A percentile compares a stretch with the other conserved stretches of the same genome.
These are phyloP conservation scores for Squalus acanthias DNA, from an alignment of 2,797 vertebrate species.

Conservation along the genomic window DNA sequence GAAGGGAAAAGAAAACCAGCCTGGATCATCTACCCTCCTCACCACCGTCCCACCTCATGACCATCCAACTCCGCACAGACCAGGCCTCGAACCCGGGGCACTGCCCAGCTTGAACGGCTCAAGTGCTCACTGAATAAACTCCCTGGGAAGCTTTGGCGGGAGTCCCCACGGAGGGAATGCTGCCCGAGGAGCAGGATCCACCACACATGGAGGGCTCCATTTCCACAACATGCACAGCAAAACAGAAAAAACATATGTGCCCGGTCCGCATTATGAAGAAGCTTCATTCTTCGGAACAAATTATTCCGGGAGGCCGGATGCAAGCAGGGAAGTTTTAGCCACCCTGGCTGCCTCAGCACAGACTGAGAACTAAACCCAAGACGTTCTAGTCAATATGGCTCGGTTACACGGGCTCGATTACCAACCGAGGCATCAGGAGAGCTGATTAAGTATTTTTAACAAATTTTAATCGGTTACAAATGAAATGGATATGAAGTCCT, in stretches of 20 bases:
- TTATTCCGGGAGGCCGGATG: no score
- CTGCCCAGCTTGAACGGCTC: not conserved
- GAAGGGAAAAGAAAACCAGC: no score
- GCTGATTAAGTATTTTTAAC: not conserved
- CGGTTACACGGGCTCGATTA: not conserved
- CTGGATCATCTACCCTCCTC: no score
- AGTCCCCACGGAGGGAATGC: not conserved
- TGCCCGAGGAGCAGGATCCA: not conserved
- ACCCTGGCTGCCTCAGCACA: not conserved
- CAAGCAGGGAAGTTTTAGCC: not conserved
- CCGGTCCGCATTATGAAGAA: not conserved
- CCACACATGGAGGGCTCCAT: not conserved
- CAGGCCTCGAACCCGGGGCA: not conserved
- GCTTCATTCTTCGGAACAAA: not conserved
- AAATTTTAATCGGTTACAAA: not conserved
- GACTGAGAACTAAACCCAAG: not conserved
- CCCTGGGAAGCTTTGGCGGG: not conserved
- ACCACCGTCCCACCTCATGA: not conserved
- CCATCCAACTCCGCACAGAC: not conserved
- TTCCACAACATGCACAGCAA: not conserved
- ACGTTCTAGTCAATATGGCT: not conserved
- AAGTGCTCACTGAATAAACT: not conserved
- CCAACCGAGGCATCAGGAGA: not conserved
- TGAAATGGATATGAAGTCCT: not conserved
- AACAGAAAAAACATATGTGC: not conserved